A percentile compares a stretch with the other conserved stretches of the same genome.
phyloP scores from a whole-genome alignment of 2,888 invertebrate genomes.

The Anorthoa munda region DNA sequence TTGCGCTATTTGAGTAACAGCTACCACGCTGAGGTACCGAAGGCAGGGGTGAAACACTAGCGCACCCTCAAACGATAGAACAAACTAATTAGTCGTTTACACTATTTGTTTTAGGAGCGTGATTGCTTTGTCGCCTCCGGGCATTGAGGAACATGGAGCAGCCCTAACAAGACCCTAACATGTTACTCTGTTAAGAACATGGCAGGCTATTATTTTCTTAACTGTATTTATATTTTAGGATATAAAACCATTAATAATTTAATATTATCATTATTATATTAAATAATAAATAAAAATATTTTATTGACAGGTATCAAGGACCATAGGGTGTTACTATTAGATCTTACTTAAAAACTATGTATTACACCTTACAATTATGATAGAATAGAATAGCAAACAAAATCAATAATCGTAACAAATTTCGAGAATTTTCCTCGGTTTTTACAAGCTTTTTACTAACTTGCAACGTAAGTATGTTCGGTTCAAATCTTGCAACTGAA shows the following conservation, averaged over 20 bases:
- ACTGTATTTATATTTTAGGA: conserved; percentile 36
- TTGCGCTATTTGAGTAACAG: conserved; percentile 24
- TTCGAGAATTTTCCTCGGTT: conserved; percentile 12
- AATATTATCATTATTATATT: conserved; percentile 20
- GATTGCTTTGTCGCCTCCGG: conserved; percentile 82
- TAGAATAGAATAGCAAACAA: too few species aligned
- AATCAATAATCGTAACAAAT: conserved; percentile 18
- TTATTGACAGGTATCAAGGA: too few species aligned
- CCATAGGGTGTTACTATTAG: too few species aligned
- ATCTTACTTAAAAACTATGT: too few species aligned
- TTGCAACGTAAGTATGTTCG: too few species aligned
- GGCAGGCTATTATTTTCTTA: conserved; percentile 55
- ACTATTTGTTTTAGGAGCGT: conserved; percentile 83
- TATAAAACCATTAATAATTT: conserved; percentile 39
- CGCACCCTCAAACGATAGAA: conserved; percentile 77
- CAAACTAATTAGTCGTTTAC: conserved; percentile 88
- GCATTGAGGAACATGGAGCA: conserved; percentile 71
- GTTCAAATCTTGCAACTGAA: too few species aligned
- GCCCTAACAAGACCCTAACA: conserved; percentile 67
- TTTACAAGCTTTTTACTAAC: too few species aligned
- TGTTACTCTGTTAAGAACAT: conserved; percentile 61
- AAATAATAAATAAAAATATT: too few species aligned
- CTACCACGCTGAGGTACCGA: conserved; percentile 51
- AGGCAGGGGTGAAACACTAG: conserved; percentile 63
- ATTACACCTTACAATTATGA: neutral